Percentiles rank a stretch among this genome's conserved stretches.
Evolutionary conservation across 53 echinoderm and acorn worm species (phyloP).

Genomic region (Holothuria scabra): DNA sequence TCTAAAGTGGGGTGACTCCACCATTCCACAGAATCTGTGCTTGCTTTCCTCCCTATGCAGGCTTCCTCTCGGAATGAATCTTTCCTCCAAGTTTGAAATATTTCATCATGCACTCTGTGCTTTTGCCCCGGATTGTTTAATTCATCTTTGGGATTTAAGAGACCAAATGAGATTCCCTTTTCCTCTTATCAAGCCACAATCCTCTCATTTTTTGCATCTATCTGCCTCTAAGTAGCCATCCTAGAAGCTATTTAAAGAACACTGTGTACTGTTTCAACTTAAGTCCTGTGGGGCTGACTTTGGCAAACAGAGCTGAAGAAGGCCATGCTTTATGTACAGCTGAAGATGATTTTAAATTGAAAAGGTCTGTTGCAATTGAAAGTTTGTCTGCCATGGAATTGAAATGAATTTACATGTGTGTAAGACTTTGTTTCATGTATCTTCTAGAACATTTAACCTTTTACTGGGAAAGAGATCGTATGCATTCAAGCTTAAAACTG

Average conservation of each 20-base stretch:
- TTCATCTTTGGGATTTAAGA: too few species aligned
- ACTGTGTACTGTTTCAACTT: constrained; percentile 42
- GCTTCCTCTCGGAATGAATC: too few species aligned
- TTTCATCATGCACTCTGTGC: too few species aligned
- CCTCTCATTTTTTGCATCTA: too few species aligned
- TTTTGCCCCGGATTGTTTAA: too few species aligned
- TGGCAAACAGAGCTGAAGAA: constrained; percentile 11
- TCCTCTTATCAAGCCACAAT: too few species aligned
- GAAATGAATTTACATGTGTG: constrained; percentile 33
- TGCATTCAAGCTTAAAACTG: constrained; percentile 21
- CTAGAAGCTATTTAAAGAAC: constrained; percentile 22
- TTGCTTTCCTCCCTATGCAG: too few species aligned
- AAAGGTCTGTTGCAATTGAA: constrained; percentile 37
- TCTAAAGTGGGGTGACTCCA: too few species aligned
- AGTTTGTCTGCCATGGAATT: background rate
- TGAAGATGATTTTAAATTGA: constrained; percentile 37
- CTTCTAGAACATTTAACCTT: background rate
- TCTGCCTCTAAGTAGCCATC: too few species aligned
- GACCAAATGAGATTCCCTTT: too few species aligned
- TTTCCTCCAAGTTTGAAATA: too few species aligned
- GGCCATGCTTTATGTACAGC: background rate
- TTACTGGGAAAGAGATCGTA: background rate
- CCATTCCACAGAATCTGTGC: too few species aligned
- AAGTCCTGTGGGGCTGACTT: constrained; percentile 16
- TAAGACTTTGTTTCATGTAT: background rate